Percentiles rank a stretch among this genome's conserved stretches.
These are phyloP conservation scores for Orchesella flavescens DNA, from an alignment of 2,888 invertebrate genomes.

Conservation along the genomic window DNA sequence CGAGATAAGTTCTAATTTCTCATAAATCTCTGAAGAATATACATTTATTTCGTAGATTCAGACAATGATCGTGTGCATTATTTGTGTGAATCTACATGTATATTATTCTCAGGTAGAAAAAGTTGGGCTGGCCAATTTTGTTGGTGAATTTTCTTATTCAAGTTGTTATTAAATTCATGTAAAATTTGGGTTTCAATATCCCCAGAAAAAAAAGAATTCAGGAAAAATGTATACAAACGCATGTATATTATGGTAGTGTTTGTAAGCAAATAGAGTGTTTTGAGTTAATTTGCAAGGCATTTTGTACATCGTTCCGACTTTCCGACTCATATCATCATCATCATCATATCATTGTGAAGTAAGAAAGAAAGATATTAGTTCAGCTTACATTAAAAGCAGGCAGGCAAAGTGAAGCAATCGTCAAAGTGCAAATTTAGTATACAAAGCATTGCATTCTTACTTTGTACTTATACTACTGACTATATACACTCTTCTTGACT, in stretches of 20 bases:
- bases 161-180: neutral
- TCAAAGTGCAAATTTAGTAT: conserved; percentile 26
- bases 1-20: conserved; percentile 22
- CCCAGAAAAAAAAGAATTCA: no score
- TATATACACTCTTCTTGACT: neutral
- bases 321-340: neutral
- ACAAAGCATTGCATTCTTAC: neutral
- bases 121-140: no score
- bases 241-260: no score
- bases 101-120: no score
- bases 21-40: conserved; percentile 14
- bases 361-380: neutral
- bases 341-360: neutral
- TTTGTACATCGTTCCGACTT: neutral
- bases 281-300: no score
- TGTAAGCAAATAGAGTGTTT: no score
- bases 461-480: no score
- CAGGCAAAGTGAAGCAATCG: conserved; percentile 9
- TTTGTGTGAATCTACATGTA: no score
- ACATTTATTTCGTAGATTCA: neutral
- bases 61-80: no score
- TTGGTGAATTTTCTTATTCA: neutral
- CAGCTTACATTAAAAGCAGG: neutral
- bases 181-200: conserved; percentile 7
- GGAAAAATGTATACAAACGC: no score